Evolutionary conservation across 2,797 vertebrate genomes (phyloP), one percentile per base, ranked within the genome.

Genomic region (Sebastes steindachneri): DNA sequence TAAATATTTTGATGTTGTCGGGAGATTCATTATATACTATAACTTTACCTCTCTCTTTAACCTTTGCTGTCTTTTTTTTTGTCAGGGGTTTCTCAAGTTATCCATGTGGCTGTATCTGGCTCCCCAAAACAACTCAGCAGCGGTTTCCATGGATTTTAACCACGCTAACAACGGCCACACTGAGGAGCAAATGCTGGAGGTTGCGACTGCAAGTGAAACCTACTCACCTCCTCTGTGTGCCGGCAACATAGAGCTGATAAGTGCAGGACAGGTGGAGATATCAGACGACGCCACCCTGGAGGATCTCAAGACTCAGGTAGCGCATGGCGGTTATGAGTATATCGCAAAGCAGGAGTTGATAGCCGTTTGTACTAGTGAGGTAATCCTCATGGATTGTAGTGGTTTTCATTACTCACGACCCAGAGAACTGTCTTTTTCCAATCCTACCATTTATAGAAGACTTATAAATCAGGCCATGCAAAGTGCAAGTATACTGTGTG

Each of bases 251-350:
- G 83, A 95, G 29, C 94, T 97, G 19, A 93, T 68, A 74, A 94
- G 88, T 41, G 84, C 96, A 83, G 97, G 98, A 53, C 93, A 94
- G 71, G 73, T 98, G 68, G 97, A 98, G 82, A 97, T 99, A 88
- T 95, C 97, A 5, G 96, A 95, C 67, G 97, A 98, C 8, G 96
- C 96, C 75, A 94, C 94, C 1, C 81, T 99, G 88, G 95, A 95
- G 17, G 97, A 99, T 48, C 95, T 99, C 48, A 99, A 98, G 90
- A 92, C 93, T 87, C 98, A 99, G 97, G 98, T 99, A 91, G 25
- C 7, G n/a, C 28, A 29, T 29, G 21, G 4, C 15, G 21, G 23
- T 23, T 64, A 19, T 62, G 3, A 54, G 9, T 45, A 23, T n/a
- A 17, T 53, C 2, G 0, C 37, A 26, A 55, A 67, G 9, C 0